phyloP scores from a whole-genome alignment of 2,113 vertebrate genomes.

The Climacteris rufus region DNA sequence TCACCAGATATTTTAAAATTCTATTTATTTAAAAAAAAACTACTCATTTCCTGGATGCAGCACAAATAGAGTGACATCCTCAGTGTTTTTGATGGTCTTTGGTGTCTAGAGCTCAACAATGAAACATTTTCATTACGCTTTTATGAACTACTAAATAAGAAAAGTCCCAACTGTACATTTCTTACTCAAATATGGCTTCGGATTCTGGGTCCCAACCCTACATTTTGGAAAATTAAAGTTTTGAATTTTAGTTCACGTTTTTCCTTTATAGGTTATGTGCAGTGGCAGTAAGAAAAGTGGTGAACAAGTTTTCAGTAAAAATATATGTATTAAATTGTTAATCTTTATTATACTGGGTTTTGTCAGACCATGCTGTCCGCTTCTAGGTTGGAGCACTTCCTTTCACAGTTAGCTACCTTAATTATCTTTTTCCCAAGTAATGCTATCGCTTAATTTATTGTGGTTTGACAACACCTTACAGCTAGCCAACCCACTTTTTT shows the following conservation, averaged over 20 bases:
- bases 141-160: neutral
- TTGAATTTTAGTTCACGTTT: neutral
- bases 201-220: neutral
- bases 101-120: neutral
- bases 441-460: neutral
- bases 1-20: neutral
- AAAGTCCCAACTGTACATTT: neutral
- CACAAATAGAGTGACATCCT: neutral
- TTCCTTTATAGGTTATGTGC: neutral
- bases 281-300: neutral
- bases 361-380: neutral
- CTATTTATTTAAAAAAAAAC: accelerated
- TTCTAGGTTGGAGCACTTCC: neutral
- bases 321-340: neutral
- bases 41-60: neutral
- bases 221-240: neutral
- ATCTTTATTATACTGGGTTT: too few species aligned
- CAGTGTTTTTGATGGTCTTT: neutral
- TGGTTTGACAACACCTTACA: neutral
- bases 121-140: neutral
- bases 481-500: neutral
- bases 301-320: neutral
- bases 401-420: neutral
- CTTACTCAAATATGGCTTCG: neutral
- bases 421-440: neutral